These are phyloP conservation scores for Morbakka virulenta DNA, from an alignment of 30 jellyfish, hydroid and myxozoan genomes.

Conservation along the genomic window DNA sequence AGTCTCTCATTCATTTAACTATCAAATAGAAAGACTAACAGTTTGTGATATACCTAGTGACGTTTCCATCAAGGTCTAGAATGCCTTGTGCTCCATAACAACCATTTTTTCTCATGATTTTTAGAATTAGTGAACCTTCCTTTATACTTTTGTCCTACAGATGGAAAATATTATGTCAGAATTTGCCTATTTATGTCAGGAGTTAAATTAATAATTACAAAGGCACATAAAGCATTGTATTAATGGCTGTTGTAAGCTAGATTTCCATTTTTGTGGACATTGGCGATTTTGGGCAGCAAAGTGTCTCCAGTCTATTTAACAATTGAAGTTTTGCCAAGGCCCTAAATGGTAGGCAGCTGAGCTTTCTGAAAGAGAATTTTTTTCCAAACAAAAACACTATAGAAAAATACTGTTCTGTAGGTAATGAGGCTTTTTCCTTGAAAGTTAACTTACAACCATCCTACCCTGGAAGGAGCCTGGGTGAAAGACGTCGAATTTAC, in stretches of 20 bases:
- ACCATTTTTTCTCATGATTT: constrained; percentile 3
- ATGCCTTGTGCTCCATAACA: constrained; percentile 14
- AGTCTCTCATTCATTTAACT: constrained; percentile 31
- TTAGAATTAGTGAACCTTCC: constrained; percentile 17
- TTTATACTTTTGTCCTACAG: constrained; percentile 6
- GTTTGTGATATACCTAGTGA: constrained; percentile 25
- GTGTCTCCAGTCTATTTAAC: constrained; percentile 26
- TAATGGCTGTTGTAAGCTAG: constrained; percentile 24
- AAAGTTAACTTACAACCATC: constrained; percentile 18
- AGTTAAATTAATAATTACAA: constrained; percentile 5
- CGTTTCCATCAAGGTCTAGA: constrained; percentile 23
- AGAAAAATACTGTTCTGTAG: constrained; percentile 1
- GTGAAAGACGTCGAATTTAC: constrained; percentile 12
- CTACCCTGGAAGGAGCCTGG: constrained; percentile 1
- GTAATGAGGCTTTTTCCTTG: constrained; percentile 21
- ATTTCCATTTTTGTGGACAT: constrained; percentile 18
- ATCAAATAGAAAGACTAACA: constrained; percentile 4
- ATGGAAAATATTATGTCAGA: constrained; percentile 7
- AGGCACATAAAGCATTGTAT: constrained; percentile 3
- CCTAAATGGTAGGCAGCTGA: background rate
- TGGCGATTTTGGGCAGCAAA: constrained; percentile 21
- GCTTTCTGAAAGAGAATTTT: background rate
- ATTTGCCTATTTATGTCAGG: constrained; percentile 9
- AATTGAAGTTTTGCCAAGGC: constrained; percentile 27
- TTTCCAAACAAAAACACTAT: constrained; percentile 9